Conservation (phyloP, 2,888 invertebrate genomes). For the Drosophila maculinotata region DNA sequence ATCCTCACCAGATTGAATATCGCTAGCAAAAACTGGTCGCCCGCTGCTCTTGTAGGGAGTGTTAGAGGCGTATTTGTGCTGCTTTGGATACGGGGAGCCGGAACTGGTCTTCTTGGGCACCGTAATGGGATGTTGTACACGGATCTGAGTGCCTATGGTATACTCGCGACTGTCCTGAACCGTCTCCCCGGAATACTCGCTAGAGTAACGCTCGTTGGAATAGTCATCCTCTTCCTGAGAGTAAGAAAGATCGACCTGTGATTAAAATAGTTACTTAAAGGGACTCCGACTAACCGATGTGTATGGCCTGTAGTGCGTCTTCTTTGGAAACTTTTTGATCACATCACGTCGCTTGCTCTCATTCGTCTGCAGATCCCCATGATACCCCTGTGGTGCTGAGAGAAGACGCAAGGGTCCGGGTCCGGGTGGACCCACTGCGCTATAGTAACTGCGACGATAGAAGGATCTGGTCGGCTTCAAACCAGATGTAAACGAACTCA, state of each 20-base stretch:
- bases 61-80: constrained; percentile 66
- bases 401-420: constrained; percentile 61
- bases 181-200: constrained; percentile 76
- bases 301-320: constrained; percentile 68
- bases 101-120: constrained; percentile 72
- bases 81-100: constrained; percentile 57
- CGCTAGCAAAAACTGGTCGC: constrained; percentile 37
- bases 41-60: constrained; percentile 59
- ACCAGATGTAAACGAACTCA: constrained; percentile 37
- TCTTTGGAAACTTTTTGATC: constrained; percentile 69
- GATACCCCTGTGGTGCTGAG: constrained; percentile 40
- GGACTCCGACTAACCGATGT: constrained; percentile 65
- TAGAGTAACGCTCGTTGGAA: constrained; percentile 76
- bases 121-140: constrained; percentile 81
- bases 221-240: constrained; percentile 79
- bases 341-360: constrained; percentile 79
- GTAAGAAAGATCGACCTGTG: not conserved
- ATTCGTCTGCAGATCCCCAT: constrained; percentile 70
- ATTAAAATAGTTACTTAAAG: not conserved
- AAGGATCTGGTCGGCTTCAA: constrained; percentile 54
- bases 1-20: constrained; percentile 61
- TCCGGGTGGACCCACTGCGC: constrained; percentile 64
- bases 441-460: constrained; percentile 71
- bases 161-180: constrained; percentile 80
- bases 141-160: constrained; percentile 82